A percentile compares a stretch with the other conserved stretches of the same genome.
Conservation (phyloP, 2,888 invertebrate species). For the Cataglyphis cursor region DNA sequence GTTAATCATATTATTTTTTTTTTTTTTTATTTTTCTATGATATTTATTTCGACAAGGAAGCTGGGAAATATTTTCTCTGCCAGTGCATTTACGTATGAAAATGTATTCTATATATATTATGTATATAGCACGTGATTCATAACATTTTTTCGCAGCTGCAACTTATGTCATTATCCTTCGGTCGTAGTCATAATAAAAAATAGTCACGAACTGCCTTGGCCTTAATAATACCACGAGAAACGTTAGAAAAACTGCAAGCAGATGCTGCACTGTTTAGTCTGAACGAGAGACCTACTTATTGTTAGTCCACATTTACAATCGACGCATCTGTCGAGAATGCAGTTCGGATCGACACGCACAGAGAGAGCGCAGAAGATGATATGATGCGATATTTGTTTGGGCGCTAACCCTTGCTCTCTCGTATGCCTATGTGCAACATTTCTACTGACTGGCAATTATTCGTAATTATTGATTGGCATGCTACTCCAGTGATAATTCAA, state of each 20-base stretch:
- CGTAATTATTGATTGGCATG: constrained; percentile 17
- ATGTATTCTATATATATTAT: background rate
- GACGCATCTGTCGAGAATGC: constrained; percentile 35
- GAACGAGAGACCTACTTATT: constrained; percentile 62
- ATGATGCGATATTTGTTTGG: background rate
- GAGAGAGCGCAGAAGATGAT: background rate
- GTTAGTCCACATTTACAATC: constrained; percentile 60
- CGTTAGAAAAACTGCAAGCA: constrained; percentile 74
- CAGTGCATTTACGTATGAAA: background rate
- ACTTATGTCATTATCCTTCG: constrained; percentile 67
- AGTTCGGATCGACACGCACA: constrained; percentile 28
- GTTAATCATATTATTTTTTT: background rate
- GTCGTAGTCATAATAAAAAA: constrained; percentile 69
- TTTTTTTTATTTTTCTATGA: background rate
- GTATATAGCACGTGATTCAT: constrained; percentile 1
- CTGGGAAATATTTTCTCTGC: background rate
- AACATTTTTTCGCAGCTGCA: constrained; percentile 55
- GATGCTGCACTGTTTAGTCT: constrained; percentile 82
- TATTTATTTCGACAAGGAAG: background rate
- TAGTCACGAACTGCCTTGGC: constrained; percentile 30
- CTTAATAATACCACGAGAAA: constrained; percentile 48
- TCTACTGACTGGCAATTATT: constrained; percentile 33
- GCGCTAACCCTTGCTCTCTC: constrained; percentile 2
- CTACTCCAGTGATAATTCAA: constrained; percentile 3
- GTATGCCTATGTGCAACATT: background rate